Evolutionary conservation across 1,140 invertebrate species (phyloP), one percentile per base, ranked within the genome.

Genomic region (Drosophila pallidifrons): DNA sequence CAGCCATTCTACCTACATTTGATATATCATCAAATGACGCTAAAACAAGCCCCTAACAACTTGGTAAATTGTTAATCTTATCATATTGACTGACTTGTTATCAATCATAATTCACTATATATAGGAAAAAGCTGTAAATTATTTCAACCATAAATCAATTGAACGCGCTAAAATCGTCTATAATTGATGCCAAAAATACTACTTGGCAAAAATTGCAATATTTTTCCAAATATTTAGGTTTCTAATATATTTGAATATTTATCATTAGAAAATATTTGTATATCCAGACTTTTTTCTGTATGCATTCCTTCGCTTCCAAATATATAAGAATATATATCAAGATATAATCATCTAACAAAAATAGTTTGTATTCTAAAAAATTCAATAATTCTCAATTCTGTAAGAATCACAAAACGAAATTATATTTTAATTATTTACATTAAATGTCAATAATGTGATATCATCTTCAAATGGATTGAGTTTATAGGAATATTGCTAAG

Each of bases 11-110:
- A 64, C 45, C 28, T 10, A 46, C 38, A 45, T 10, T 54, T 59
- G 6, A 11, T 41, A 41, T 49, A 32, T 15, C 46, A 61, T 20
- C 20, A 15, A 28, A 8, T 66, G 58, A 55, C 46, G 13, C 13
- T 43, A 72, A 46, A 75, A 46, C 67, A 59, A 71, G 60, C 67
- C 67, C 60, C 68, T 52, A 59, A 63, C 35, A 28, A 71, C 59
- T 70, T 16, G 32, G 28, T 60, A 60, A 16, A 46, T 32, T 13
- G 15, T 8, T 41, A 47, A 61, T 63, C 72, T 75, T 57, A 75
- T 75, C 70, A 10, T 6, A 6, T 5, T 15, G 10, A 61, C 32
- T n/a, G 57, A 47, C 15, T 10, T 55, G 15, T 38, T 64, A 64
- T 54, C 49, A 64, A 52, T 10, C 25, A 52, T 1, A 5, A 30